Evolutionary conservation across 2,113 vertebrate species (phyloP), one percentile per base, ranked within the genome.

Genomic region (Ciconia boyciana): DNA sequence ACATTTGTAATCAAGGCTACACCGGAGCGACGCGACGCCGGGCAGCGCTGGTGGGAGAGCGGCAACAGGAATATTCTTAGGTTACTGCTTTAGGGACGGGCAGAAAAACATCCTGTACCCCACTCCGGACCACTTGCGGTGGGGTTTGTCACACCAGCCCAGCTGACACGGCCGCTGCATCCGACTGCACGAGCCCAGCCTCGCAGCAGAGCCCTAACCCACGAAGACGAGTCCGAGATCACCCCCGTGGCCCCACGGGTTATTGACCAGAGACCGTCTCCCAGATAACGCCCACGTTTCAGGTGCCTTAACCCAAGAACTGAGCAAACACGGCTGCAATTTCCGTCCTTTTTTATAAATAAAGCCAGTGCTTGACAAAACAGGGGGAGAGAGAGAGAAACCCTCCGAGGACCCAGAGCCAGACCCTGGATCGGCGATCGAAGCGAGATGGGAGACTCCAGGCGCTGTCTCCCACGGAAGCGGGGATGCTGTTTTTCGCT

Each of bases 381-480:
- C 15, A 11, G 46, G 16, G 13, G 26, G 32, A 10, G 64, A n/a
- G 5, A 52, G 64, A 48, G 6, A 41, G 7, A 52, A 17, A 8
- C 11, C 24, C 58, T 12, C 4, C 2, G 3, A 64, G 36, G 69
- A 22, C 6, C 43, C 44, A 11, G 31, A 19, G 3, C 41, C 64
- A 32, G 64, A 9, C 8, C n/a, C 78, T 3, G 31, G 18, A n/a
- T 3, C 58, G 3, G n/a, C 1, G 10, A 52, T 2, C 8, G 5
- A 29, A 13, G 25, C 13, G 8, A 46, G 41, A 48, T 32, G 18
- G 13, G 18, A 21, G 70, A 26, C 28, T 2, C 15, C 34, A 2
- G 46, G 57, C 6, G 8, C 74, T 9, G 26, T 16, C 44, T 21
- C 55, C 57, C 34, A 5, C 7, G 5, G 10, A 31, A 60, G 51